Evolutionary conservation across 2,888 invertebrate genomes (phyloP), one percentile per base, ranked within the genome.

Genomic region (Cosmia pyralina): DNA sequence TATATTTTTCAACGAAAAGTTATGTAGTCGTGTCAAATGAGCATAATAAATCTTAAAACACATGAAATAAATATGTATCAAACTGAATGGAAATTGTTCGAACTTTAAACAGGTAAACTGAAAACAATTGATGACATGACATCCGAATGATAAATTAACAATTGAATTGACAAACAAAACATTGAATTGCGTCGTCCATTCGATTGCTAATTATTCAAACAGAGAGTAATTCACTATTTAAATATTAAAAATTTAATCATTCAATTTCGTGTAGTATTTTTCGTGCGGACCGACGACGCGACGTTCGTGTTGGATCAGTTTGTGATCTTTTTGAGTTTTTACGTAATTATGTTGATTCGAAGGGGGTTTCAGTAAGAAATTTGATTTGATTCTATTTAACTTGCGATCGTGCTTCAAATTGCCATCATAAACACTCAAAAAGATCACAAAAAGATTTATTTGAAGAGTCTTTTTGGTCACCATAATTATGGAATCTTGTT

Each of bases 181-280:
- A 91, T 92, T 91, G 90, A 88, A 90, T 92, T 90, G 85, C 86
- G 72, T 72, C 81, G 69, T 87, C 83, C 89, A 87, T 89, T 85
- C 91, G 88, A 90, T 88, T 87, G 90, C 91, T 93, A 92, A 93
- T 93, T 93, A 92, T 91, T 91, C 89, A 91, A 92, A 91, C 90
- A 90, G 86, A 68, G 68, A 69, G 87, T 92, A 91, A 90, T 91
- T 91, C 79, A 87, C 87, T 89, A 86, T 89, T 91, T 89, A 90
- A 92, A 92, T 92, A 93, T 92, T 92, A 90, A 92, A 89, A 88
- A 87, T 91, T 90, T 89, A 90, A 93, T 91, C 88, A 92, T 85
- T 77, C 64, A 77, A 60, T 77, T 72, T 77, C 22, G 46, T 4
- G 34, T 44, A 52, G 53, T 57, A 44, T 68, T 78, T 78, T 68